phyloP scores from a whole-genome alignment of 2,797 vertebrate genomes.

The Tauraco hartlaubi region DNA sequence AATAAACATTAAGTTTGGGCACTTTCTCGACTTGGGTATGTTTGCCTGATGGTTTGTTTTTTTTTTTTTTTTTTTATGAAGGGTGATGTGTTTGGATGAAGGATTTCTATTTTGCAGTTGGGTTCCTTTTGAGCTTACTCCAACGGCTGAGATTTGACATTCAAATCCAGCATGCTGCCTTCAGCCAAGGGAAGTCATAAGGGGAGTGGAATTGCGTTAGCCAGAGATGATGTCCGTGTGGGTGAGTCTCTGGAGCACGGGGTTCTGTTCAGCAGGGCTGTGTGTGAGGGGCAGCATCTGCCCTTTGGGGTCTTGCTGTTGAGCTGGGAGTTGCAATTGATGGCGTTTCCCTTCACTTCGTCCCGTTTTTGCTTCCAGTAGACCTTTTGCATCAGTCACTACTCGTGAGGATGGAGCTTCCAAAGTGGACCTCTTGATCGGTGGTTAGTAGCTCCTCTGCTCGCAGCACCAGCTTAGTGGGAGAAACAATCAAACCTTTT shows the following conservation, averaged over 20 bases:
- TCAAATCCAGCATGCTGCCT: background rate
- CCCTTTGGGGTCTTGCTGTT: background rate
- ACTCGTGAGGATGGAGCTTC: background rate
- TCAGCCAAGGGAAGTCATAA: background rate
- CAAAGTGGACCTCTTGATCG: background rate
- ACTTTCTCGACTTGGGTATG: background rate
- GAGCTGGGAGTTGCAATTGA: accelerated
- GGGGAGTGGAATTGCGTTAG: background rate
- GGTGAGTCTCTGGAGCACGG: background rate
- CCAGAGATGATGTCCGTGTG: accelerated
- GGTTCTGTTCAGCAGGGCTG: background rate
- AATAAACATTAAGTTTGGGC: background rate
- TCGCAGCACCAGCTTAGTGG: background rate
- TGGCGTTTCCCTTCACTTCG: background rate
- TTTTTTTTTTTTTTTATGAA: background rate
- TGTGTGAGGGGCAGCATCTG: background rate
- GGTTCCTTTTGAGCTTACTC: background rate
- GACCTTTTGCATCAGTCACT: background rate
- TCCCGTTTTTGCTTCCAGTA: background rate
- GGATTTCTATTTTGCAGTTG: background rate
- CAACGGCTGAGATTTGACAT: background rate
- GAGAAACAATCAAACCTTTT: background rate
- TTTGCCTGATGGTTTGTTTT: background rate
- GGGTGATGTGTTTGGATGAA: background rate
- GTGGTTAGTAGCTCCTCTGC: background rate